phyloP scores from a whole-genome alignment of 2,888 invertebrate species.

The Ecliptopera silaceata region DNA sequence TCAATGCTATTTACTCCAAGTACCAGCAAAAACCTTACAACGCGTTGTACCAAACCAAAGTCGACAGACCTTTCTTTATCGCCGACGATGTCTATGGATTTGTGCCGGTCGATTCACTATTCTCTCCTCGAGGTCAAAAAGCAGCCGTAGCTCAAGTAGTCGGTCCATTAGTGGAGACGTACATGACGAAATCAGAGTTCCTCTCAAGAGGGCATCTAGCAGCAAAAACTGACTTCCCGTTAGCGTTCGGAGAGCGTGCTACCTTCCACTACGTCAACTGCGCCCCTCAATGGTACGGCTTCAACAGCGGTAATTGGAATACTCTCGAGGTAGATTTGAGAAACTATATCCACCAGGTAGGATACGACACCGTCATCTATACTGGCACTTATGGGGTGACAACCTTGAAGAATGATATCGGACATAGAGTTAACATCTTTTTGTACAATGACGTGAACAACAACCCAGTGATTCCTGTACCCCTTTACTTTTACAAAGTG shows the following conservation, averaged over 20 bases:
- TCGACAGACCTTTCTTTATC: constrained; percentile 64
- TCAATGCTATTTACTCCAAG: constrained; percentile 63
- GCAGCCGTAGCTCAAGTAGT: constrained; percentile 56
- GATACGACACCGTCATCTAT: constrained; percentile 72
- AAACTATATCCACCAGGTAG: constrained; percentile 57
- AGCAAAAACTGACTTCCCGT: constrained; percentile 85
- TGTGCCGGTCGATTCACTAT: constrained; percentile 58
- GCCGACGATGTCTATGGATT: constrained; percentile 53
- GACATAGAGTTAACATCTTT: constrained; percentile 61
- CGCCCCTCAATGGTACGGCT: constrained; percentile 86
- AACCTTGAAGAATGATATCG: constrained; percentile 71
- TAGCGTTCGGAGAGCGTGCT: constrained; percentile 82
- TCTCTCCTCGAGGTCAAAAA: constrained; percentile 60
- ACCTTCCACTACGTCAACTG: constrained; percentile 87
- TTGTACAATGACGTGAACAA: constrained; percentile 63
- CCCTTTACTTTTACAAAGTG: constrained; percentile 77
- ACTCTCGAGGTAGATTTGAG: constrained; percentile 75
- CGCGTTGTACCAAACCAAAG: constrained; percentile 64
- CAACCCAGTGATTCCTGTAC: constrained; percentile 71
- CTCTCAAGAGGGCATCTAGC: constrained; percentile 85
- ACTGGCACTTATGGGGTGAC: constrained; percentile 85
- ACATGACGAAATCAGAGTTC: constrained; percentile 64
- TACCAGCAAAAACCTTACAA: constrained; percentile 73
- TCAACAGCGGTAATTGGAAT: constrained; percentile 85
- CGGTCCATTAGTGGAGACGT: constrained; percentile 56